Evolutionary conservation across 2,888 invertebrate species (phyloP).

Genomic region (Oscheius sp.): DNA sequence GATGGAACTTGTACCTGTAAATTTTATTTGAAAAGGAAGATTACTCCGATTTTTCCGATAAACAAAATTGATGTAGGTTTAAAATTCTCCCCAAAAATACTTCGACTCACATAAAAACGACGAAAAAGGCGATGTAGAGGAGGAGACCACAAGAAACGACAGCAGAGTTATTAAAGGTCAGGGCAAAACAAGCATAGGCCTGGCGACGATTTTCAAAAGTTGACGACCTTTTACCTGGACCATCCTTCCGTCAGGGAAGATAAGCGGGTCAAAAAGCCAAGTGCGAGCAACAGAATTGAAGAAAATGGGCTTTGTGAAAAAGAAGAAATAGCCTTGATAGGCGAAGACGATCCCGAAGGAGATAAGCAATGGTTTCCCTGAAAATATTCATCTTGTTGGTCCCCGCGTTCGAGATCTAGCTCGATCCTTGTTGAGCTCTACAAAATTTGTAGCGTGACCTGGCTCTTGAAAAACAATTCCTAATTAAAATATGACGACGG

Average conservation of each 20-base stretch:
- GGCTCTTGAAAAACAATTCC: neutral
- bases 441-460: no score
- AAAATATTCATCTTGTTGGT: neutral
- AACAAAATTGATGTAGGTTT: no score
- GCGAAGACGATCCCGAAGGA: conserved; percentile 26
- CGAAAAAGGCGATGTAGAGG: conserved; percentile 29
- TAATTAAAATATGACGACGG: neutral
- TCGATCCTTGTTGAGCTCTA: no score
- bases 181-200: conserved; percentile 5
- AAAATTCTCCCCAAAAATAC: no score
- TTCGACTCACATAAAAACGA: conserved; percentile 14
- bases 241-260: conserved; percentile 25
- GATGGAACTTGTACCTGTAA: conserved; percentile 16
- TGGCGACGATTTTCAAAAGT: neutral
- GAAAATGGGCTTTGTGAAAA: conserved; percentile 44
- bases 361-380: conserved; percentile 35
- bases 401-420: neutral
- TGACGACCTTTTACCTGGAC: neutral
- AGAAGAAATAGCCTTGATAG: conserved; percentile 39
- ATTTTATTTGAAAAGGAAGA: no score
- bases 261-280: conserved; percentile 44
- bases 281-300: conserved; percentile 48
- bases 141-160: conserved; percentile 15
- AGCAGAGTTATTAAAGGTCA: conserved; percentile 27
- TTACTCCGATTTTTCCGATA: no score